Percentiles rank a stretch among this genome's conserved stretches.
These are phyloP conservation scores for Habroteleia sp. DNA, from an alignment of 2,888 invertebrate genomes.

Conservation along the genomic window DNA sequence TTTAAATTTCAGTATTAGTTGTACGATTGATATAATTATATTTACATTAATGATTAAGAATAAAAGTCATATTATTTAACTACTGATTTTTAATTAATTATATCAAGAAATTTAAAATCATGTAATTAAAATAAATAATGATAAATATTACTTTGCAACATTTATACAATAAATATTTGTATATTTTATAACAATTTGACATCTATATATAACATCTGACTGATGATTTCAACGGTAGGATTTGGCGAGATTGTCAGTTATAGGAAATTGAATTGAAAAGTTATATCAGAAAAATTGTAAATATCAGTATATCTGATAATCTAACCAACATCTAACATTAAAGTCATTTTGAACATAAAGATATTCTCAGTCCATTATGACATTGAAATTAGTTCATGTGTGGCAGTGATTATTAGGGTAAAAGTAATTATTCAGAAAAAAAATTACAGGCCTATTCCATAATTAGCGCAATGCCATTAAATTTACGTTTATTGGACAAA, in stretches of 20 bases:
- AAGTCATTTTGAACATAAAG: constrained; percentile 20
- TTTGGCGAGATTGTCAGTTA: constrained; percentile 25
- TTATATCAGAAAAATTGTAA: constrained; percentile 1
- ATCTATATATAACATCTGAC: constrained; percentile 12
- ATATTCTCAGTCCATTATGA: constrained; percentile 45
- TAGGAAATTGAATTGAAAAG: too few species aligned
- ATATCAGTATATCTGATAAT: constrained; percentile 4
- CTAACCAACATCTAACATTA: constrained; percentile 8
- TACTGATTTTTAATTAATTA: not conserved
- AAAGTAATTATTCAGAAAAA: not conserved
- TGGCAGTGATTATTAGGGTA: constrained; percentile 48
- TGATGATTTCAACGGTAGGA: constrained; percentile 13
- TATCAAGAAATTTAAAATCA: not conserved
- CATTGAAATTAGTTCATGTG: constrained; percentile 42
- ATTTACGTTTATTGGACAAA: too few species aligned
- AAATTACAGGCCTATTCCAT: too few species aligned
- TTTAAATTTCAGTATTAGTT: constrained; percentile 8
- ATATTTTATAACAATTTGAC: constrained; percentile 13
- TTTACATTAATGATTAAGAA: constrained; percentile 1
- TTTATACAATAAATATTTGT: constrained; percentile 25
- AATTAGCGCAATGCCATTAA: too few species aligned
- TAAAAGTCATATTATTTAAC: not conserved
- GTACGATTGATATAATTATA: constrained; percentile 2
- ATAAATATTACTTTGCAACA: constrained; percentile 19
- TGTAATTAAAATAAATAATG: constrained; percentile 9